Evolutionary conservation across 2,888 invertebrate species (phyloP), one percentile per base, ranked within the genome.

Genomic region (Drosophila nigricruria): DNA sequence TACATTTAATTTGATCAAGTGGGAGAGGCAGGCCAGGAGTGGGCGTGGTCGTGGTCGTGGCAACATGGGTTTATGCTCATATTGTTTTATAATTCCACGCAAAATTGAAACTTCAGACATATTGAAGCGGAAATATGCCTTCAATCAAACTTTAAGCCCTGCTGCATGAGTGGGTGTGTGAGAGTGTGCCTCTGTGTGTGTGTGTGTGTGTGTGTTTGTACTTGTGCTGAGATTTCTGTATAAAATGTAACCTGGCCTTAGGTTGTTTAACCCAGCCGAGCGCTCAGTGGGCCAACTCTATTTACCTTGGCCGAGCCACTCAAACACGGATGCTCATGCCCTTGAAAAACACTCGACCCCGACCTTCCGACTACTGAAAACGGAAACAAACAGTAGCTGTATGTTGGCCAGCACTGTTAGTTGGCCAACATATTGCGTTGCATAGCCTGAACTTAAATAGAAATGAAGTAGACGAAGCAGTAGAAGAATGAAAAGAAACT

Each of bases 281-380:
- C 34, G 52, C 30, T 54, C 69, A 58, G 63, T 45, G 69, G 53
- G 60, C 53, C 53, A 53, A 60, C 60, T 64, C 60, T 70, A 64
- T 77, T 77, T 72, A 65, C 81, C 69, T 81, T 68, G 66, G 60
- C 52, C 50, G 56, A 77, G 71, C 70, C 82, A 81, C 89, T 89
- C 76, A 84, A 89, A 87, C 76, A 84, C 70, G 75, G 57, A 56
- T 68, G 59, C 52, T 30, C 66, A 69, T 64, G 80, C 67, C 90
- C 90, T 89, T 85, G 90, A 73, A 81, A 59, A 82, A 58, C 50
- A 58, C 71, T 54, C 56, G 78, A 68, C 68, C 78, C 60, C 70
- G 80, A 79, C 77, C 80, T 77, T 77, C 43, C 40, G 65, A 25
- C 59, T 27, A 20, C 47, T 32, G n/a, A 5, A 36, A 42, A 25